Percentiles rank a stretch among this genome's conserved stretches.
Conservation (phyloP, 2,797 vertebrate species). For the Apogon hyalosoma region DNA sequence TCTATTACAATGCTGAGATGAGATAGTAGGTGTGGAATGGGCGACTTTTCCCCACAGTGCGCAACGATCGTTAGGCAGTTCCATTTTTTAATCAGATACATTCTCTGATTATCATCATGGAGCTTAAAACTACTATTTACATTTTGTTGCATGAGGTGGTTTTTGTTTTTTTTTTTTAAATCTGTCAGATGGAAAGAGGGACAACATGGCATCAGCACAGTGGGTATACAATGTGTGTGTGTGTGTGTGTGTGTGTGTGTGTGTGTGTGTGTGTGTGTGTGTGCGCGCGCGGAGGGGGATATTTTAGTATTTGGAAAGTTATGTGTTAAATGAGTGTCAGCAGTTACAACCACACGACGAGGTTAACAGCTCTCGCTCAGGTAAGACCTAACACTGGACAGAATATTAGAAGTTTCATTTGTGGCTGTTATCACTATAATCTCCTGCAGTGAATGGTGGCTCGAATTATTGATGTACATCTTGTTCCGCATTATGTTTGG, state of each 20-base stretch:
- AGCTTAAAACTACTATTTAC: neutral
- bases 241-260: conserved; percentile 18
- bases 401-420: neutral
- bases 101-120: neutral
- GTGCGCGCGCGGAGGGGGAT: conserved; percentile 1
- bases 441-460: neutral
- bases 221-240: neutral
- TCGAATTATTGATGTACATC: neutral
- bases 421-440: neutral
- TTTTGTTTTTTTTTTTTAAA: neutral
- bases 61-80: too few relatives aligned
- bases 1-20: conserved; percentile 31
- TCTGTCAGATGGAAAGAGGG: neutral
- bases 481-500: neutral
- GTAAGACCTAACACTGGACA: conserved; percentile 45
- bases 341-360: conserved; percentile 21
- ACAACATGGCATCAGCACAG: neutral
- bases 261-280: conserved; percentile 16
- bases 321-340: conserved; percentile 37
- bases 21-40: conserved; percentile 1
- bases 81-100: too few relatives aligned
- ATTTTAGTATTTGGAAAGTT: conserved; percentile 26
- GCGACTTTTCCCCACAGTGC: too few relatives aligned
- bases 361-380: conserved; percentile 30
- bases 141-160: neutral